phyloP scores from a whole-genome alignment of 2,888 invertebrate genomes.

The Tridacna gigas region DNA sequence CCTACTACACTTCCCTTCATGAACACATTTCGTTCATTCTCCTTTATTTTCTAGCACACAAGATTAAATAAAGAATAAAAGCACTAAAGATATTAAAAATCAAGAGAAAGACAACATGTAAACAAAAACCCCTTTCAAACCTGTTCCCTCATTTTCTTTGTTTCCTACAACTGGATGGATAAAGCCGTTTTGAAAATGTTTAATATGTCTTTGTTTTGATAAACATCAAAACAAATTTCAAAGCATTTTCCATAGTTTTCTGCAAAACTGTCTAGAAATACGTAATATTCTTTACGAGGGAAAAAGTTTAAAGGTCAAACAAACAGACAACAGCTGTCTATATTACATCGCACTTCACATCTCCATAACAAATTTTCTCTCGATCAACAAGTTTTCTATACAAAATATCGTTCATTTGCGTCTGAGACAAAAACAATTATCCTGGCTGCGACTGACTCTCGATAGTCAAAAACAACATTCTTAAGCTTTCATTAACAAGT shows the following conservation, averaged over 20 bases:
- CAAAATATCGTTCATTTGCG: not conserved
- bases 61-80: not conserved
- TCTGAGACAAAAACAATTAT: not conserved
- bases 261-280: no score
- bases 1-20: no score
- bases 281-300: not conserved
- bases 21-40: no score
- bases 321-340: constrained; percentile 13
- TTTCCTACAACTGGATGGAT: no score
- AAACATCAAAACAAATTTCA: no score
- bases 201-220: no score
- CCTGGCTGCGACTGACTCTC: no score
- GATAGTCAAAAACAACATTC: not conserved
- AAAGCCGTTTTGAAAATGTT: no score
- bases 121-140: not conserved
- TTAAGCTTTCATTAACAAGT: not conserved
- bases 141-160: not conserved
- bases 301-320: not conserved
- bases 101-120: constrained; percentile 7
- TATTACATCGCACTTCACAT: constrained; percentile 8
- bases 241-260: no score
- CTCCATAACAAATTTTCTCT: not conserved
- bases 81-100: not conserved
- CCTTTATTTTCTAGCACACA: no score
- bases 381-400: not conserved